Evolutionary conservation across 2,797 vertebrate genomes (phyloP).

Genomic region (Falco cherrug): DNA sequence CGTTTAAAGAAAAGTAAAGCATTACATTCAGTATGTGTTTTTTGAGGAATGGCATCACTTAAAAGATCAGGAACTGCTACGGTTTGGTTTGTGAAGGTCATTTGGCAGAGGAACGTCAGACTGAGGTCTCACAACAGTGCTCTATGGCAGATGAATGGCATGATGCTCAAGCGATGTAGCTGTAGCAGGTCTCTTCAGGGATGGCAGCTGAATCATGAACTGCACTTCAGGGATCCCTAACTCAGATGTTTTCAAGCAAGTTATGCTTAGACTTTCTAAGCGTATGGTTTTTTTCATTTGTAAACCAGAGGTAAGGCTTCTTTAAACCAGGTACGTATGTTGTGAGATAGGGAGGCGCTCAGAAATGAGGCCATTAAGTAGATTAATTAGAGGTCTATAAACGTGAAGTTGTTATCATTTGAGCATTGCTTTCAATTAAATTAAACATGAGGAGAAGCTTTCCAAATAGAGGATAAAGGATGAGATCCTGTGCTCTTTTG

Average conservation of each 20-base stretch:
- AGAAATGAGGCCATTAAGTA: slow-evolving; percentile 23
- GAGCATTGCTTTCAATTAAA: slow-evolving; percentile 65
- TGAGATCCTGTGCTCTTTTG: slow-evolving; percentile 33
- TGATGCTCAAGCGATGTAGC: neutral
- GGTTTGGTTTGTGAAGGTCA: neutral
- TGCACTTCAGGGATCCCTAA: neutral
- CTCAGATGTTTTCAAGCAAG: neutral
- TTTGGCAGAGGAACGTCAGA: neutral
- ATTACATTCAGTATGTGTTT: neutral
- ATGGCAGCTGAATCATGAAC: neutral
- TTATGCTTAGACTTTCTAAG: neutral
- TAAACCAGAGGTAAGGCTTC: neutral
- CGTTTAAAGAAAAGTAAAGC: neutral
- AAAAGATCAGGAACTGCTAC: neutral
- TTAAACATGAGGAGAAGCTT: slow-evolving; percentile 54
- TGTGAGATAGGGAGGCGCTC: neutral
- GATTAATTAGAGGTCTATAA: slow-evolving; percentile 59
- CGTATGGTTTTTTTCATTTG: neutral
- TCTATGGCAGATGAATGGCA: neutral
- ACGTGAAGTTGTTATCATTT: slow-evolving; percentile 59
- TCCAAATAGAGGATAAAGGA: slow-evolving; percentile 50
- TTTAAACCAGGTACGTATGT: neutral
- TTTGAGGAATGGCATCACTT: neutral
- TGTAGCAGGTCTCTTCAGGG: neutral
- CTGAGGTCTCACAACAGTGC: neutral